A percentile compares a stretch with the other conserved stretches of the same genome.
Conservation (phyloP, 2,113 vertebrate genomes). For the Atractosteus spatula region DNA sequence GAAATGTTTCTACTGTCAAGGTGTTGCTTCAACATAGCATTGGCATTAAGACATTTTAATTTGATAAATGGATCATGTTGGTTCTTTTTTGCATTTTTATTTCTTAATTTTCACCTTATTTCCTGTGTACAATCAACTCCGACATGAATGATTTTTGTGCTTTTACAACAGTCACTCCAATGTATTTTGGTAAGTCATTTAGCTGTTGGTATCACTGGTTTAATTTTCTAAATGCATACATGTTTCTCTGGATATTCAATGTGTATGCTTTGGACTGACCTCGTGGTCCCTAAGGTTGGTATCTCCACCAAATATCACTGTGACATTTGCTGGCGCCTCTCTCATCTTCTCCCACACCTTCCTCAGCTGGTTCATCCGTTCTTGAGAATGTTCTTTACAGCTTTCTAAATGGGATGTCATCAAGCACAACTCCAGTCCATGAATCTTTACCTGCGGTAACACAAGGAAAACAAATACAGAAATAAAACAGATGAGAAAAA, state of each 20-base stretch:
- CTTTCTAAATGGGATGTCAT: constrained; percentile 97
- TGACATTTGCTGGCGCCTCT: constrained; percentile 65
- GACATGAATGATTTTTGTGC: too few relatives aligned
- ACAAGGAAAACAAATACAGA: neutral
- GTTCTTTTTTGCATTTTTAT: too few relatives aligned
- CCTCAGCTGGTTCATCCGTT: constrained; percentile 79
- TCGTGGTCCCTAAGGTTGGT: constrained; percentile 90
- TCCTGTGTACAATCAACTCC: too few relatives aligned
- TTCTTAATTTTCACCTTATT: too few relatives aligned
- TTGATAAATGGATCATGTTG: too few relatives aligned
- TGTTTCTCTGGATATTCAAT: neutral
- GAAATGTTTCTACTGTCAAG: too few relatives aligned
- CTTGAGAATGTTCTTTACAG: constrained; percentile 74
- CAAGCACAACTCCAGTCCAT: constrained; percentile 75
- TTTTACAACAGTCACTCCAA: too few relatives aligned
- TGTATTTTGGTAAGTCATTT: too few relatives aligned
- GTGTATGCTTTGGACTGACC: constrained; percentile 52
- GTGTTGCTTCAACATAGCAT: too few relatives aligned
- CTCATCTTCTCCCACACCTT: constrained; percentile 69
- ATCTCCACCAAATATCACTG: constrained; percentile 89
- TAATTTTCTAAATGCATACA: too few relatives aligned
- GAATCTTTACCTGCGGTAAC: constrained; percentile 68
- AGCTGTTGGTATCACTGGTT: too few relatives aligned
- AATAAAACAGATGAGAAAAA: neutral
- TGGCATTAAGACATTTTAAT: too few relatives aligned